Percentiles rank a stretch among this genome's conserved stretches.
Conservation (phyloP, 2,113 vertebrate species). For the Phalacrocorax aristotelis region DNA sequence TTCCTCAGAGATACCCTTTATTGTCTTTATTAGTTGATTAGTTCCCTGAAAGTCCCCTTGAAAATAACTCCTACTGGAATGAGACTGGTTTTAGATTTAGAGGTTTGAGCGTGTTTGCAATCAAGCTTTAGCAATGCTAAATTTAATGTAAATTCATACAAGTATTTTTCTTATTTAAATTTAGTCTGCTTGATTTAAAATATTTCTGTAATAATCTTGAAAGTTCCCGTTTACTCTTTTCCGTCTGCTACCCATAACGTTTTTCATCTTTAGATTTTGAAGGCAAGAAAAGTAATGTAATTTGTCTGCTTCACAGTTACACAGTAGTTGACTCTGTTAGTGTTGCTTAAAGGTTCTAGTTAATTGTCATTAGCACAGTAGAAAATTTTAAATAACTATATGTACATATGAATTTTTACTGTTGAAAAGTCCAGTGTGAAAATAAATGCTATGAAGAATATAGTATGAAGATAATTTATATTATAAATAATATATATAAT, state of each 20-base stretch:
- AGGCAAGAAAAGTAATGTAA: fast-evolving
- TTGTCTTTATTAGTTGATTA: neutral
- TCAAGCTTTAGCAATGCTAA: neutral
- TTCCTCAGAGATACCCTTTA: neutral
- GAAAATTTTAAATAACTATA: neutral
- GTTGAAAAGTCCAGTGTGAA: neutral
- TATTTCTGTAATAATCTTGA: neutral
- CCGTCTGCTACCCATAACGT: neutral
- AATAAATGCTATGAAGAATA: neutral
- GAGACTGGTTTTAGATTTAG: neutral
- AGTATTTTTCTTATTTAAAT: neutral
- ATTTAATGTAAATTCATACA: neutral
- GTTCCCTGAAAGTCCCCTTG: neutral
- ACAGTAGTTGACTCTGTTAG: neutral
- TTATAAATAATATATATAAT: no score
- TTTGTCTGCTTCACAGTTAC: neutral
- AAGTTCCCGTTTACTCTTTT: neutral
- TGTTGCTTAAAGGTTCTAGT: neutral
- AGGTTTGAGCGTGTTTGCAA: neutral
- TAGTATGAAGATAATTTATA: no score
- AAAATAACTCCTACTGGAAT: neutral
- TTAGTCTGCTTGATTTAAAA: neutral
- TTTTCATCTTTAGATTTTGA: neutral
- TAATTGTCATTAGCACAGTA: neutral
- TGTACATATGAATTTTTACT: neutral